These are phyloP conservation scores for Diorhabda sublineata DNA, from an alignment of 1,140 invertebrate species.

Conservation along the genomic window DNA sequence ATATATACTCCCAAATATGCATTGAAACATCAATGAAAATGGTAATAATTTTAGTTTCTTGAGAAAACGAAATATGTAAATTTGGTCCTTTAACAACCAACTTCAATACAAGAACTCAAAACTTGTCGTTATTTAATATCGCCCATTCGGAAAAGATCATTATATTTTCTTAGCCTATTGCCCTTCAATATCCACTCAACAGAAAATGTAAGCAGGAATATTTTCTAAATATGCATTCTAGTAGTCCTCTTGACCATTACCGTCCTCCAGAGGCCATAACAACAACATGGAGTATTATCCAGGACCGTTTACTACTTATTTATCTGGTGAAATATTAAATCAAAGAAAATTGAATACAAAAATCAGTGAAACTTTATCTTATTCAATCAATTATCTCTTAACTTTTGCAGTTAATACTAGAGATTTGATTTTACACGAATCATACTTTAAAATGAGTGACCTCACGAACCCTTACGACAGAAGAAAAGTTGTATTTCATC, in stretches of 20 bases:
- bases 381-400: too few species aligned
- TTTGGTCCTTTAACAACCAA: not conserved
- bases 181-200: slow-evolving; percentile 11
- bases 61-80: not conserved
- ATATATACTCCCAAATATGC: too few species aligned
- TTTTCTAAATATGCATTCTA: slow-evolving; percentile 29
- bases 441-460: too few species aligned
- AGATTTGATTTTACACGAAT: too few species aligned
- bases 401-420: too few species aligned
- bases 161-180: slow-evolving; percentile 12
- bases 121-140: slow-evolving; percentile 3
- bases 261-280: slow-evolving; percentile 38
- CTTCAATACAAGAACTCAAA: not conserved
- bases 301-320: slow-evolving; percentile 12
- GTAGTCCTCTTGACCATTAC: slow-evolving; percentile 36
- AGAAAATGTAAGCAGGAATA: slow-evolving; percentile 15
- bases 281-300: slow-evolving; percentile 28
- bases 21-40: too few species aligned
- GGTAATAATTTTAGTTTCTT: too few species aligned
- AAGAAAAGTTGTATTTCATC: too few species aligned
- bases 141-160: slow-evolving; percentile 9
- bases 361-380: too few species aligned
- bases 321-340: too few species aligned
- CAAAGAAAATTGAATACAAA: too few species aligned
- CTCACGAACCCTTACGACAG: too few species aligned